Base-by-base conservation (phyloP, 2,888 invertebrate genomes). In the Xiphydria camelus region DNA sequence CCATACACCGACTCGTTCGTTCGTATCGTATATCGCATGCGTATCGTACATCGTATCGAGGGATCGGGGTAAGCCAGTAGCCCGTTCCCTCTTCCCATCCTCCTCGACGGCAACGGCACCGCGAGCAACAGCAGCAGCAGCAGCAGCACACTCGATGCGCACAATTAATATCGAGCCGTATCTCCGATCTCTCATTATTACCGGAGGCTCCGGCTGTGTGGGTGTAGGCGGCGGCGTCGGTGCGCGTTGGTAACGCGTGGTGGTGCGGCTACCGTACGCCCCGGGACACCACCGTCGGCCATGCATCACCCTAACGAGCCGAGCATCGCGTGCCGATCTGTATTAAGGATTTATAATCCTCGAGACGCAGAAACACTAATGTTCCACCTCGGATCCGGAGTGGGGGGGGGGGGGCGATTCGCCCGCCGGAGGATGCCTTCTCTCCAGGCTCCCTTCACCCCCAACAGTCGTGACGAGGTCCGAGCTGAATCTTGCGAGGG, bases 311-410 rank as follows among this genome's bases (percentile, higher is more conserved):
- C 65, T 71, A 74, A 73, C 73, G 72, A 71, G 72, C 68, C 65
- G 64, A 57, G 70, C 66, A 75, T 75, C 73, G 74, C 74, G 74
- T 75, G 74, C 73, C 73, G 73, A 74, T 74, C 73, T 74, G 71
- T 69, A 73, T 73, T 70, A 68, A 70, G 70, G 68, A 73, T 71
- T 74, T 70, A 70, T 72, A 71, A 71, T 71, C 68, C 70, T 54
- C 59, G 54, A 56, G 59, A 64, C 57, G 60, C 29, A 14, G 29
- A 10, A 14, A 10, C 29, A 7, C 29, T 29, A 29, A 29, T 29
- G 29, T 29, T 14, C 29, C 6, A 29, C n/a, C n/a, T n/a, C n/a
- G n/a, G n/a, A n/a, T n/a, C n/a, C n/a, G n/a, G n/a, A n/a, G n/a
- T n/a, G n/a, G 55, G 46, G 53, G 49, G 46, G 55, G n/a, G 44